Evolutionary conservation across 2,113 vertebrate species (phyloP).

Genomic region (Hyperoodon ampullatus): DNA sequence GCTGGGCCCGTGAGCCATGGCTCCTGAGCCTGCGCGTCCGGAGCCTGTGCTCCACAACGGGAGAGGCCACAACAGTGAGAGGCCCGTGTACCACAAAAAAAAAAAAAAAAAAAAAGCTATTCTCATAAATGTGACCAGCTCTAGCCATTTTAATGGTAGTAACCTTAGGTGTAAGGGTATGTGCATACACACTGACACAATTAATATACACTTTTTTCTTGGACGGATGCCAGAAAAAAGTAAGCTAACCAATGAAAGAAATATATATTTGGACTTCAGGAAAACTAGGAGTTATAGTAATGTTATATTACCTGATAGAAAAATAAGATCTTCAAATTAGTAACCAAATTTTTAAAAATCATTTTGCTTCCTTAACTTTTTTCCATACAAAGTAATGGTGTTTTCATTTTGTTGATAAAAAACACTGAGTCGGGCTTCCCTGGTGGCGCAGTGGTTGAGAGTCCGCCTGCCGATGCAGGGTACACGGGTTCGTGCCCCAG

Average conservation of each 20-base stretch:
- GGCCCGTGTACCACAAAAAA: too few relatives aligned
- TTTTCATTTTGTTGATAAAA: slow-evolving; percentile 81
- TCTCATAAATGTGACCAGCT: background rate
- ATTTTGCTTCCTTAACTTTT: slow-evolving; percentile 78
- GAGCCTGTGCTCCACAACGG: too few relatives aligned
- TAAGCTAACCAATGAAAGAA: background rate
- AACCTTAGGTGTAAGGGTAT: background rate
- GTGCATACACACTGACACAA: background rate
- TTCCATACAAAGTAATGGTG: slow-evolving; percentile 76
- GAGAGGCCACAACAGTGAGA: too few relatives aligned
- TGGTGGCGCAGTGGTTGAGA: too few relatives aligned
- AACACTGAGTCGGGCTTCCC: slow-evolving; percentile 48
- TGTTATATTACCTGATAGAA: background rate
- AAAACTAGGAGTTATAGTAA: background rate
- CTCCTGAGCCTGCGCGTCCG: too few relatives aligned
- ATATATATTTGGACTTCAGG: background rate
- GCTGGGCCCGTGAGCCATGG: too few relatives aligned
- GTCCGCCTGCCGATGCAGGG: too few relatives aligned
- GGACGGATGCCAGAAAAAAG: slow-evolving; percentile 15
- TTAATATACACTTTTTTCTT: background rate
- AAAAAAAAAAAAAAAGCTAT: too few relatives aligned
- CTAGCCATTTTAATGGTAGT: background rate
- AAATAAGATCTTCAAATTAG: slow-evolving; percentile 76
- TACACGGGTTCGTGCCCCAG: too few relatives aligned
- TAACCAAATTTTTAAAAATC: slow-evolving; percentile 63